Conservation (phyloP, 2,888 invertebrate species). For the Zaprionus obscuricornis region DNA sequence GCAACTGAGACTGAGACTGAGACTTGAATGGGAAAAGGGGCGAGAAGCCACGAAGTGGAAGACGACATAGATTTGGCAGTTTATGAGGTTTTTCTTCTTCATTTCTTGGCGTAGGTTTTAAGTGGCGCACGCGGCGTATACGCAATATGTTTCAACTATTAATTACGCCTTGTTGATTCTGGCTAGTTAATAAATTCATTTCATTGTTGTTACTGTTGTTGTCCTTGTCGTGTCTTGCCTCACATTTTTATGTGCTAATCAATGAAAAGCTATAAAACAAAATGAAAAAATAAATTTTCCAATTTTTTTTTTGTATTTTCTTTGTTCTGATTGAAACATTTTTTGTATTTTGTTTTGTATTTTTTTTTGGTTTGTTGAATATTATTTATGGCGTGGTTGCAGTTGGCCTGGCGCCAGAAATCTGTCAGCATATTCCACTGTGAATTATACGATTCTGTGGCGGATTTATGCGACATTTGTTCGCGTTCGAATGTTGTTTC, state of each 20-base stretch:
- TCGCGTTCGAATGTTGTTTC: constrained; percentile 13
- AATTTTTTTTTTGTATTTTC: constrained; percentile 1
- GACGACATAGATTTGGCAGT: constrained; percentile 36
- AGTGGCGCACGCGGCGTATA: constrained; percentile 60
- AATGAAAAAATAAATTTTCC: constrained; percentile 1
- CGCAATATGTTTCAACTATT: constrained; percentile 60
- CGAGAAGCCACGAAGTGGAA: neutral
- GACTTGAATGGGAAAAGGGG: neutral
- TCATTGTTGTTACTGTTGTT: constrained; percentile 24
- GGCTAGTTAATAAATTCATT: constrained; percentile 57
- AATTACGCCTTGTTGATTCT: constrained; percentile 62
- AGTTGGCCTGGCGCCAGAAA: constrained; percentile 44
- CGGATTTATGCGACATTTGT: constrained; percentile 57
- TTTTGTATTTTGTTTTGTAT: neutral
- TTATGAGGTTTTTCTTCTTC: constrained; percentile 33
- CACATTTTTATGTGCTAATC: constrained; percentile 54
- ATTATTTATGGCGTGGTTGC: constrained; percentile 35
- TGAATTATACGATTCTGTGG: constrained; percentile 46
- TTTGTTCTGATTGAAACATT: constrained; percentile 15
- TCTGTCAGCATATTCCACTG: constrained; percentile 24
- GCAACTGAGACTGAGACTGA: constrained; percentile 9
- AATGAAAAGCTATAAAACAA: constrained; percentile 34
- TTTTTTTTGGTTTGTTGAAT: constrained; percentile 1
- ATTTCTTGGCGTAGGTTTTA: constrained; percentile 46
- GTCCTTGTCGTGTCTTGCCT: neutral